These are phyloP conservation scores for Arge pagana DNA, from an alignment of 2,888 invertebrate genomes.

Conservation along the genomic window DNA sequence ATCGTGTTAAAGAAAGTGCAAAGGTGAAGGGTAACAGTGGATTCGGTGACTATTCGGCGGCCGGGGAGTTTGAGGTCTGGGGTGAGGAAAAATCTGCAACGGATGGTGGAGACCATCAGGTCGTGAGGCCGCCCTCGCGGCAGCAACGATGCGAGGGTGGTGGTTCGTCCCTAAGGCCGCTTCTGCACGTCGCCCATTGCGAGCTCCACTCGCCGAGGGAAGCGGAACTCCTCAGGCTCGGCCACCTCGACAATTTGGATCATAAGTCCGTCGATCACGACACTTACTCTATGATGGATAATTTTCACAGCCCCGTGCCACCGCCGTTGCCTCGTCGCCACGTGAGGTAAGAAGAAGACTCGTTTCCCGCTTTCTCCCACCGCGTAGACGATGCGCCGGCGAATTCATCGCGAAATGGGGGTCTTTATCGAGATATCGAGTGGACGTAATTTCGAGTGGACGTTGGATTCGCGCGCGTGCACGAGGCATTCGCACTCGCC, in stretches of 20 bases:
- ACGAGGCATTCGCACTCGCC: no score
- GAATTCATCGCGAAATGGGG: no score
- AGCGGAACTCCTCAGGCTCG: slow-evolving; percentile 52
- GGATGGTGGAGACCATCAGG: slow-evolving; percentile 41
- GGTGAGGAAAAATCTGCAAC: slow-evolving; percentile 51
- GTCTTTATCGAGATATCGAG: no score
- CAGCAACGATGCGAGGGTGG: slow-evolving; percentile 51
- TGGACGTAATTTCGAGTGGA: no score
- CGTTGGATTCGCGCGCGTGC: no score
- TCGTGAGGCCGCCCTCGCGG: slow-evolving; percentile 38
- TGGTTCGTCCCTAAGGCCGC: slow-evolving; percentile 51
- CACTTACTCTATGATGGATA: slow-evolving; percentile 56
- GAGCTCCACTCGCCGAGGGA: slow-evolving; percentile 55
- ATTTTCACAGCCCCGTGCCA: slow-evolving; percentile 55
- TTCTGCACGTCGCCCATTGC: slow-evolving; percentile 55
- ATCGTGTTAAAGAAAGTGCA: slow-evolving; percentile 21
- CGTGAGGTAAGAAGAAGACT: slow-evolving; percentile 49
- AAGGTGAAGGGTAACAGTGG: slow-evolving; percentile 55
- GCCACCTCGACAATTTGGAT: slow-evolving; percentile 52
- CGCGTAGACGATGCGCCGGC: slow-evolving; percentile 8
- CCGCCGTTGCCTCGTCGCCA: slow-evolving; percentile 55
- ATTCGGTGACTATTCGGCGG: slow-evolving; percentile 56
- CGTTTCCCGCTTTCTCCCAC: slow-evolving; percentile 18
- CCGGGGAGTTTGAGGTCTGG: slow-evolving; percentile 57
- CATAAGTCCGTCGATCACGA: slow-evolving; percentile 41